Evolutionary conservation across 2,113 vertebrate genomes (phyloP), one percentile per base, ranked within the genome.

Genomic region (Gallinago paraguaiae): DNA sequence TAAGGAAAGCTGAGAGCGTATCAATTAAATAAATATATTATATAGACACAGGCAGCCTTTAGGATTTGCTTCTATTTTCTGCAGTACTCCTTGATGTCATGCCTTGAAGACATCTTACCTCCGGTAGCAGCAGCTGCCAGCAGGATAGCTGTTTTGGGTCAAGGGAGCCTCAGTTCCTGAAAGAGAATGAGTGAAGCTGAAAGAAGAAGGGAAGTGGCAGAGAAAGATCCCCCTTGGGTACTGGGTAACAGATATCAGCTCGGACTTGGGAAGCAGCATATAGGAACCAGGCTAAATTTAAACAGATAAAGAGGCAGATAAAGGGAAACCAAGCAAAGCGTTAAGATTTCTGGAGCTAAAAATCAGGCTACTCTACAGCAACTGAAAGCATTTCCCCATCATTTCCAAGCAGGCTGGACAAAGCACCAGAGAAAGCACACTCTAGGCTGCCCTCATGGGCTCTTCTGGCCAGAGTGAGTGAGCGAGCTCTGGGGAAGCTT

Each of bases 21-120:
- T 97, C 95, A 92, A 95, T 97, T 95, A 95, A 96, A 96, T 96
- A 95, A 94, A 94, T 94, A 91, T 54, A 93, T 92, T 92, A 50
- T 67, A 30, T 76, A 86, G 90, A 94, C 76, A 80, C n/a, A 48
- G 74, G 72, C 76, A 97, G 95, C 95, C 97, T 95, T 92, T 86
- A 95, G 95, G 94, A 91, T 94, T 90, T 82, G 65, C 81, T 96
- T 95, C 95, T 96, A 89, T 95, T 91, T 97, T 96, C 92, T 95
- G 72, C 86, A 81, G 60, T 61, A 48, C 57, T 91, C 61, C 70
- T 95, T 92, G 86, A 92, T 94, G 79, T 91, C 50, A 33, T 97
- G 96, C 90, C 94, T 97, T 69, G 50, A 80, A 95, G 96, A 90
- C 20, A 94, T 95, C 74, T 97, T 93, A 89, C 96, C 95, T 95